These are phyloP conservation scores for Etheostoma cragini DNA, from an alignment of 2,113 vertebrate species.

Conservation along the genomic window DNA sequence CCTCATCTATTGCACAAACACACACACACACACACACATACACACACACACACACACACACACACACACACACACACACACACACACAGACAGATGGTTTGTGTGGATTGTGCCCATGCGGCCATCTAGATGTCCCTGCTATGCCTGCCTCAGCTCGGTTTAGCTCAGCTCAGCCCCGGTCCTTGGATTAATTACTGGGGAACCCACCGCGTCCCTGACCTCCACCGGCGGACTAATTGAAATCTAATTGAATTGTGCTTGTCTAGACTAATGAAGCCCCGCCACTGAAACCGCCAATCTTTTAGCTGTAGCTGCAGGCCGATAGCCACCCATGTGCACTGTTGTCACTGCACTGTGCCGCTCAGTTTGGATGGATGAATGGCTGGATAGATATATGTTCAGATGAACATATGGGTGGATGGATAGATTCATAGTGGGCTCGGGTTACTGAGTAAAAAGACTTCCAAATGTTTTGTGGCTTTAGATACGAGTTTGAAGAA, in stretches of 20 bases:
- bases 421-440: neutral
- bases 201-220: conserved; percentile 83
- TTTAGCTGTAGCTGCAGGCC: conserved; percentile 63
- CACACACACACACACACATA: neutral
- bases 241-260: conserved; percentile 87
- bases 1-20: conserved; percentile 5
- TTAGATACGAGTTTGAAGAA: neutral
- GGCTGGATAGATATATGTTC: neutral
- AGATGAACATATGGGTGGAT: conserved; percentile 16
- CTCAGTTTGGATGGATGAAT: conserved; percentile 34
- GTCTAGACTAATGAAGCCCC: conserved; percentile 86
- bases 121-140: conserved; percentile 60
- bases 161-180: conserved; percentile 72
- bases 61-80: conserved; percentile 23
- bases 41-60: neutral
- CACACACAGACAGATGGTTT: conserved; percentile 32
- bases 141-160: conserved; percentile 66
- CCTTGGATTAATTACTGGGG: conserved; percentile 83
- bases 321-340: conserved; percentile 47
- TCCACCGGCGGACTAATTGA: conserved; percentile 85
- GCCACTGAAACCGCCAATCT: conserved; percentile 81
- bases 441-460: conserved; percentile 1
- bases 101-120: conserved; percentile 60
- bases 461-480: neutral
- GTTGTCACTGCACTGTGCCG: neutral